Conservation (phyloP, 1,140 invertebrate genomes). For the Druon quercuslanigerum region DNA sequence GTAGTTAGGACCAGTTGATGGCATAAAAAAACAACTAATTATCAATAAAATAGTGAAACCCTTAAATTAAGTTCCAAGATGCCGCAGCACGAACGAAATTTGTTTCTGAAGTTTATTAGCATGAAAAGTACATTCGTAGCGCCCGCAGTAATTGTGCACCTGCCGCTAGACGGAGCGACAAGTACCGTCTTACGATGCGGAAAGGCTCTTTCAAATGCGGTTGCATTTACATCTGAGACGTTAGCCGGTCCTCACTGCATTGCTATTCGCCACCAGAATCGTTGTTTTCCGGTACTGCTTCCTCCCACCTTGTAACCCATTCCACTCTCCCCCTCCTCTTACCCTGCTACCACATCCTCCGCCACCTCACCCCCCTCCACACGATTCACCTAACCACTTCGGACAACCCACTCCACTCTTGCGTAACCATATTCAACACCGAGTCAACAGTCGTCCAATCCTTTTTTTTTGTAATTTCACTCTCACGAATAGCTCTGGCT, state of each 20-base stretch:
- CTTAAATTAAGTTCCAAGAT: not conserved
- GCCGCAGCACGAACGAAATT: constrained; percentile 10
- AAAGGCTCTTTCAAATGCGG: constrained; percentile 41
- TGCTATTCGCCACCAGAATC: constrained; percentile 20
- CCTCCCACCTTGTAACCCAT: not conserved
- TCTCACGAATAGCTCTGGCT: no score
- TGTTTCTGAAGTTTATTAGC: constrained; percentile 42
- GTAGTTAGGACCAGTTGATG: no score
- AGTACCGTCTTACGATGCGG: constrained; percentile 18
- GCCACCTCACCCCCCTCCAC: not conserved
- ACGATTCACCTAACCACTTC: no score
- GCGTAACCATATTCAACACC: no score
- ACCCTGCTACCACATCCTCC: not conserved
- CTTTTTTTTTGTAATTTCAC: no score
- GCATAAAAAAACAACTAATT: no score
- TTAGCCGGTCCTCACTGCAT: constrained; percentile 44
- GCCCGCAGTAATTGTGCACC: constrained; percentile 41
- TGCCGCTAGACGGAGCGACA: not conserved
- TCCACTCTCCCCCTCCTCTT: not conserved
- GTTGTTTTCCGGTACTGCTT: not conserved
- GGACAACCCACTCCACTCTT: no score
- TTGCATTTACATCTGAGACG: constrained; percentile 34
- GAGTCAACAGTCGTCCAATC: no score
- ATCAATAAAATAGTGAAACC: not conserved
- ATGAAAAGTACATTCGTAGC: constrained; percentile 47